Evolutionary conservation across 64 coral and sea anemone species (phyloP), one percentile per base, ranked within the genome.

Genomic region (Dendronephthya gigantea): DNA sequence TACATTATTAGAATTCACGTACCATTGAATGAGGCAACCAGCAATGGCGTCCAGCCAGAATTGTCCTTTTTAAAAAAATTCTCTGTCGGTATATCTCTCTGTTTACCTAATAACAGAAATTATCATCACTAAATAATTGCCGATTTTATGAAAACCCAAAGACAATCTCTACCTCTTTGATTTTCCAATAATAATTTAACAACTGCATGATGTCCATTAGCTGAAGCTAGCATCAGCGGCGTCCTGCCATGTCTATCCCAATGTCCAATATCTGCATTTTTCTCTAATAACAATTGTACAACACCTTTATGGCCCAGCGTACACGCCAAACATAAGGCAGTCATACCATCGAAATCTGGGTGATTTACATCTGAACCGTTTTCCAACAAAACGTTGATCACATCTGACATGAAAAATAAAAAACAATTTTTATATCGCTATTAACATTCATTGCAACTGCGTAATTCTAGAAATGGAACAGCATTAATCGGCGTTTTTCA

Each of bases 201-300:
- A 83, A 98, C 89, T 0, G 62, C 82, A 39, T 72, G 51, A 75
- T 98, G 92, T 27, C 95, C 95, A 92, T 88, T 91, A 70, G 95
- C 92, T 11, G 95, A 92, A 0, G 95, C 95, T 16, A 92, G 87
- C 91, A 98, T 93, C 14, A 98, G 39, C n/a, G 95, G 95, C 72
- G 95, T 98, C 37, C 92, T 84, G 35, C 95, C 92, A 90, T 98
- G 91, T 49, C 95, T 89, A 41, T 98, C 95, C 95, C 95, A 98
- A 58, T 98, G 95, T 9, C 92, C 89, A 13, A 55, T 82, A 49
- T 98, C 95, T 23, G 95, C 92, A 56, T 90, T 84, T 29, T 82
- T 86, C 14, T 92, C 87, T 37, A 98, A 83, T 32, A 98, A 88
- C 30, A 93, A 81, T 38, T 93, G 89, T 19, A 93, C 90, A 43